Evolutionary conservation across 2,113 vertebrate genomes (phyloP).

Genomic region (Thymallus thymallus): DNA sequence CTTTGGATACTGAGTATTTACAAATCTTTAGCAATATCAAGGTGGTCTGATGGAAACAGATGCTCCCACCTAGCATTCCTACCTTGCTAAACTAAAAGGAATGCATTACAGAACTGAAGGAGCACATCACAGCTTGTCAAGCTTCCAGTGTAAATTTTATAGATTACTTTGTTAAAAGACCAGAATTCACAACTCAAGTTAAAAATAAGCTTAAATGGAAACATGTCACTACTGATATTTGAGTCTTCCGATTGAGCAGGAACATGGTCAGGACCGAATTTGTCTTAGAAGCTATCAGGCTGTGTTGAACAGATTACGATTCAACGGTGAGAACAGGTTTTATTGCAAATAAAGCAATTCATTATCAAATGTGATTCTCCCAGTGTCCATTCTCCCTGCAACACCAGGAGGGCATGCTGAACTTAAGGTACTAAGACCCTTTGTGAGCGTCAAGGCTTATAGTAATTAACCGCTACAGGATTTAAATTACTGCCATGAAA

Average conservation of each 20-base stretch:
- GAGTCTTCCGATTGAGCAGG: conserved; percentile 7
- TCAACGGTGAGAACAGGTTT: conserved; percentile 33
- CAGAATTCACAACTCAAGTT: conserved; percentile 11
- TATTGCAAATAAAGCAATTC: conserved; percentile 34
- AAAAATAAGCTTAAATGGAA: conserved; percentile 18
- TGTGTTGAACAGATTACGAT: conserved; percentile 55
- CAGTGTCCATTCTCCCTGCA: conserved; percentile 2
- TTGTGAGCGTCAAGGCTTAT: conserved; percentile 36
- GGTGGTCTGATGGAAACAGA: conserved; percentile 41
- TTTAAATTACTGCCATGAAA: conserved; percentile 25
- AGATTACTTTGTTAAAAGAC: conserved; percentile 27
- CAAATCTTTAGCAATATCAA: conserved; percentile 60
- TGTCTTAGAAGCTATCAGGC: conserved; percentile 55
- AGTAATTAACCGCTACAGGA: conserved; percentile 38
- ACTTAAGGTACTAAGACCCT: conserved; percentile 24
- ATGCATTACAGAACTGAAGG: conserved; percentile 50
- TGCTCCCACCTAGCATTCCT: conserved; percentile 42
- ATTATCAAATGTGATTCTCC: conserved; percentile 19
- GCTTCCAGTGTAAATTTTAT: conserved; percentile 51
- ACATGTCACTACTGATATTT: not conserved
- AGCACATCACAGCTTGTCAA: conserved; percentile 59
- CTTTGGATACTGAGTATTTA: conserved; percentile 42
- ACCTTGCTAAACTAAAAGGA: conserved; percentile 60
- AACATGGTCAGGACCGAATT: conserved; percentile 30
- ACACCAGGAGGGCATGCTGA: conserved; percentile 20